Evolutionary conservation across 2,797 vertebrate species (phyloP), one percentile per base, ranked within the genome.

Genomic region (Halcyon chelicuti): DNA sequence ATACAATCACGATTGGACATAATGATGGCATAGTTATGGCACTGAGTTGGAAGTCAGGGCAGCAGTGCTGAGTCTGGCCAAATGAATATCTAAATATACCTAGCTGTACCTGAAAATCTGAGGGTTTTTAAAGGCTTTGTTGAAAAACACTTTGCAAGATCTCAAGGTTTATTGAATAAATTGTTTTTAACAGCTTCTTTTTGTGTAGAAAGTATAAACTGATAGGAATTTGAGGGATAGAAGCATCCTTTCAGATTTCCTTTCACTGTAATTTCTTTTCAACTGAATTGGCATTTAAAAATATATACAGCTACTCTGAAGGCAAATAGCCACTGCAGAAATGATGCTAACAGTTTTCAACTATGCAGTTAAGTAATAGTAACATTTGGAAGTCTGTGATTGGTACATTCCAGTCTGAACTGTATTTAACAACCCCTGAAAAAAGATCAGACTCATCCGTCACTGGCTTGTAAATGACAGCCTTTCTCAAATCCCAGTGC

Each of bases 261-360:
- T 91, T 92, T 70, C 47, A 66, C 20, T 77, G 21, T 40, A 35
- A 55, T 52, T 62, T 39, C 17, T 60, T 88, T 76, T 94, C 72
- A 85, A 37, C 39, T 33, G 77, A 92, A 76, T 47, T 90, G 8
- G 5, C 17, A 22, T 92, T 91, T 91, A 44, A 73, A 91, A 73
- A 79, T 37, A 4, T 31, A 26, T 60, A 40, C 5, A 86, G 25
- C 39, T 90, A 42, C 68, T 70, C 67, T 52, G 35, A 46, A 92
- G 23, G 23, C 72, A 89, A 89, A 73, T 28, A 81, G 14, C 26
- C 55, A 70, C 10, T 33, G 25, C 4, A 68, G 63, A 7, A 80
- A 54, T 23, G 28, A 79, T 54, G 40, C 35, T 67, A 94, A 29
- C 11, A 63, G 21, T 87, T 93, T 88, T 82, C n/a, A 83, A 1